Evolutionary conservation across 2,113 vertebrate genomes (phyloP).

Genomic region (Ammodramus savannarum): DNA sequence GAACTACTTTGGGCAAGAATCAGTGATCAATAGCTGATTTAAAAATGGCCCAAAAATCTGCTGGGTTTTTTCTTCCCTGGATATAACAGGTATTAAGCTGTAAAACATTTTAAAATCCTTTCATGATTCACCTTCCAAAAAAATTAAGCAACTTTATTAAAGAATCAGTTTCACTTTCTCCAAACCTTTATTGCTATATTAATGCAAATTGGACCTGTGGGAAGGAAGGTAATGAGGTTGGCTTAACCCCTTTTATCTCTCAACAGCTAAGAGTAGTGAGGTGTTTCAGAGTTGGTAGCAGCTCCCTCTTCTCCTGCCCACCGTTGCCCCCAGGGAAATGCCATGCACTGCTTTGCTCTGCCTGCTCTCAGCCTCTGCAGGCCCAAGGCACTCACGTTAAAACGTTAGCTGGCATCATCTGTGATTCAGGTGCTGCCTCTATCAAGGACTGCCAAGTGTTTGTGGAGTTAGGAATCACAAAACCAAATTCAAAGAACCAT

Average conservation of each 20-base stretch:
- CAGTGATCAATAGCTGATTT: neutral
- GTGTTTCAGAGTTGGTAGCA: neutral
- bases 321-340: neutral
- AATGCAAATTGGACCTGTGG: constrained; percentile 25
- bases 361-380: neutral
- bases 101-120: neutral
- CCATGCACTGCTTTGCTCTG: neutral
- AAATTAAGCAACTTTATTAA: neutral
- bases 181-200: constrained; percentile 24
- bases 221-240: constrained; percentile 18
- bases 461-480: constrained; percentile 98
- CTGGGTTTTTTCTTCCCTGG: neutral
- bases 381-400: constrained; percentile 85
- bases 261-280: neutral
- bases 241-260: constrained; percentile 20
- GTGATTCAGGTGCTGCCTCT: constrained; percentile 97
- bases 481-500: constrained; percentile 99
- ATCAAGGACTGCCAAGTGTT: constrained; percentile 99
- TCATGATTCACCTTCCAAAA: neutral
- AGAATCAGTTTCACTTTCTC: neutral
- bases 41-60: neutral
- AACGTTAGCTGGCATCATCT: constrained; percentile 99
- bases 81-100: neutral
- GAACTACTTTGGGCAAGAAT: neutral
- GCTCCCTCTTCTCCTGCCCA: neutral